Conservation (phyloP, 2,888 invertebrate species). For the Pseudococcus longispinus region DNA sequence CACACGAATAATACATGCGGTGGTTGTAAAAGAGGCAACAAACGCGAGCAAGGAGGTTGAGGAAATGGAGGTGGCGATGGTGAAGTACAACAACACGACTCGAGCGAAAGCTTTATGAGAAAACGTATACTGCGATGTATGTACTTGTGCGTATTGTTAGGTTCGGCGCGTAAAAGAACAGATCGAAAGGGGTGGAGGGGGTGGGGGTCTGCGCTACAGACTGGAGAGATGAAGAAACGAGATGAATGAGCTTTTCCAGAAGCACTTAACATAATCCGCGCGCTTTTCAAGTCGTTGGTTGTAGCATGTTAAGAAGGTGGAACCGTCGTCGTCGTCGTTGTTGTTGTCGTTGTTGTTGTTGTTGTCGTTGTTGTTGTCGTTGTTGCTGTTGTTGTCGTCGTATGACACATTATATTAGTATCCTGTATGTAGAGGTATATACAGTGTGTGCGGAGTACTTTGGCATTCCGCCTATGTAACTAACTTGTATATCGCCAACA, state of each 20-base stretch:
- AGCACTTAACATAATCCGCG: constrained; percentile 49
- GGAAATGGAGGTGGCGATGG: neutral
- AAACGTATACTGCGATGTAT: neutral
- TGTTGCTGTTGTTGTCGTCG: neutral
- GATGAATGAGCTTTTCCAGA: constrained; percentile 44
- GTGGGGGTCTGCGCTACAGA: neutral
- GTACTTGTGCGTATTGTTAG: constrained; percentile 36
- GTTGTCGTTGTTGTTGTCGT: neutral
- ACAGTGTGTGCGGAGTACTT: neutral
- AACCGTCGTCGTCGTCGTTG: neutral
- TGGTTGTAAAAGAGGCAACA: neutral
- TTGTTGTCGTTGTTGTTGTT: neutral
- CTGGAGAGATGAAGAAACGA: constrained; percentile 40
- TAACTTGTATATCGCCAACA: constrained; percentile 41
- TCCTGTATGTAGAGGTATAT: neutral
- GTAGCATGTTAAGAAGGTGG: constrained; percentile 46
- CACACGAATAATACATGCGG: neutral
- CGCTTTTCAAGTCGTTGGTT: constrained; percentile 46
- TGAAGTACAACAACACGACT: neutral
- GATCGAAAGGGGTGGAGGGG: neutral
- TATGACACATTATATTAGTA: constrained; percentile 50
- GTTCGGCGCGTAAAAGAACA: constrained; percentile 6
- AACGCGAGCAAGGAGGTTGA: neutral
- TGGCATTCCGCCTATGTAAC: constrained; percentile 30
- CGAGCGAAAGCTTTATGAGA: neutral